phyloP scores from a whole-genome alignment of 2,113 vertebrate genomes.

The Microtus montanus region DNA sequence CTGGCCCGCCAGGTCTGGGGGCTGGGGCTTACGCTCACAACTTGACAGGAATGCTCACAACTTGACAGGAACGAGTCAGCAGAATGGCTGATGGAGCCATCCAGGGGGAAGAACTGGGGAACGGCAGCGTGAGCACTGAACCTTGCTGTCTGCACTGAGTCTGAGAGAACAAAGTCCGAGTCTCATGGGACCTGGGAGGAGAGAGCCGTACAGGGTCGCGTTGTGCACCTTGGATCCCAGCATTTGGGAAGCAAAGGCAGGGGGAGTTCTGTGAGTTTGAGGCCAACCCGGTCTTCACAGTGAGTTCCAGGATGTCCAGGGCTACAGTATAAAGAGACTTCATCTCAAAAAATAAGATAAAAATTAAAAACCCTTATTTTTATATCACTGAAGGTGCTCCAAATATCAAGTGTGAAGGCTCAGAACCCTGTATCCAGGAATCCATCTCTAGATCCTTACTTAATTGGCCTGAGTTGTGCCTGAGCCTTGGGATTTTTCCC shows the following conservation, averaged over 20 bases:
- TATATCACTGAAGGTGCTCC: neutral
- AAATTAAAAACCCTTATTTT: neutral
- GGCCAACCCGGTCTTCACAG: neutral
- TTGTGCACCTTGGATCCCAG: neutral
- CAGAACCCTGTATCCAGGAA: neutral
- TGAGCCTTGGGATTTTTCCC: conserved; percentile 46
- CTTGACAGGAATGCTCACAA: too few species aligned
- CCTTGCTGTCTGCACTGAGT: neutral
- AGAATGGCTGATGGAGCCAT: neutral
- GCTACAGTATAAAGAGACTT: neutral
- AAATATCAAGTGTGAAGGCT: neutral
- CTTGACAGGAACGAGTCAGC: neutral
- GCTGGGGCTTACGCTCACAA: too few species aligned
- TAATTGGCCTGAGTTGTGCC: conserved; percentile 35
- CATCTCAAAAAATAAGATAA: neutral
- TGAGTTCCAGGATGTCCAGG: neutral
- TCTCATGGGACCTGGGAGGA: neutral
- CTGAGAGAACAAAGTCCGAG: neutral
- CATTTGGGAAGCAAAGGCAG: neutral
- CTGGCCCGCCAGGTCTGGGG: too few species aligned
- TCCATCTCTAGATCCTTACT: conserved; percentile 20
- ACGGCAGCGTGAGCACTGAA: neutral
- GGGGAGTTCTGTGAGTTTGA: neutral
- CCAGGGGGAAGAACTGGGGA: neutral
- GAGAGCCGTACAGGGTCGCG: neutral